phyloP scores from a whole-genome alignment of 2,113 vertebrate species.

The Gavia stellata region DNA sequence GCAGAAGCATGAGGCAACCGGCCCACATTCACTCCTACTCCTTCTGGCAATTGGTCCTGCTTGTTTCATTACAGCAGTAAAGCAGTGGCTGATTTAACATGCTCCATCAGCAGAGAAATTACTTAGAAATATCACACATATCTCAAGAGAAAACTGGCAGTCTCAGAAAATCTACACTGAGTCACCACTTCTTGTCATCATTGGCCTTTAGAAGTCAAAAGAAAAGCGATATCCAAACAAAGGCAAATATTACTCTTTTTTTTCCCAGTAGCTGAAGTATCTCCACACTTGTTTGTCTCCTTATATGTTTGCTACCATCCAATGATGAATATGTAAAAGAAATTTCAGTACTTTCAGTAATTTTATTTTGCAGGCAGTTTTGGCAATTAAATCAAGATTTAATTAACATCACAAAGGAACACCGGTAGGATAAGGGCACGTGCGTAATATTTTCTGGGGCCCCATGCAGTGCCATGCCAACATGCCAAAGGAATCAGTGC shows the following conservation, averaged over 20 bases:
- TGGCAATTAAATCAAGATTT: background rate
- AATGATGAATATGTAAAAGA: background rate
- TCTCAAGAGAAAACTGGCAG: background rate
- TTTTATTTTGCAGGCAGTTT: background rate
- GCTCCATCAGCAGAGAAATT: background rate
- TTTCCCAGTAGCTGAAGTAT: background rate
- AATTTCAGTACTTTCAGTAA: background rate
- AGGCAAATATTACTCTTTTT: background rate
- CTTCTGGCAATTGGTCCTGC: background rate
- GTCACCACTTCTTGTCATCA: background rate
- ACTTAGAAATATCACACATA: background rate
- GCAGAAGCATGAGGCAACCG: background rate
- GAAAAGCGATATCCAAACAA: background rate
- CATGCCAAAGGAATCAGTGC: background rate
- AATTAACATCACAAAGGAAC: background rate
- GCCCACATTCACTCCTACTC: slow-evolving; percentile 1
- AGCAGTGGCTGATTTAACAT: background rate
- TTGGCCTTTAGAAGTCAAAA: background rate
- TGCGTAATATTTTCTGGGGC: background rate
- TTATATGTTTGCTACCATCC: background rate
- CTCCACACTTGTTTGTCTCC: background rate
- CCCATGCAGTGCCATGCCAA: background rate
- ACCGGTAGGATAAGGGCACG: background rate
- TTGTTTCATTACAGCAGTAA: background rate
- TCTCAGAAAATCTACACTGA: background rate